phyloP scores from a whole-genome alignment of 2,113 vertebrate species.

The Chloroceryle aenea region DNA sequence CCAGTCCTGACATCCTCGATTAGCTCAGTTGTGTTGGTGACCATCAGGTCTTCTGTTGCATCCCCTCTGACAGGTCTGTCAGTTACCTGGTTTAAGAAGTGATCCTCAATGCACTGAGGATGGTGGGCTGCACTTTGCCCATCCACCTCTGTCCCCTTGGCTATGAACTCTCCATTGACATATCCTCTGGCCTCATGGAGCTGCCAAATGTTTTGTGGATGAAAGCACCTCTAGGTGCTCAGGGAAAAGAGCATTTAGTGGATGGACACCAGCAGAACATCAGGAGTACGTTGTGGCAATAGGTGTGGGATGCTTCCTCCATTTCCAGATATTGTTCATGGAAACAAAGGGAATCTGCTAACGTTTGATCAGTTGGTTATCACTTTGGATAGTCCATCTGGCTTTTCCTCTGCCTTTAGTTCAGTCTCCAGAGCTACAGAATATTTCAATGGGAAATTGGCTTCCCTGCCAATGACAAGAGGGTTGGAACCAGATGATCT shows the following conservation, averaged over 20 bases:
- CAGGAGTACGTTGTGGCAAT: neutral
- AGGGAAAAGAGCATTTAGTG: neutral
- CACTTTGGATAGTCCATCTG: conserved; percentile 6
- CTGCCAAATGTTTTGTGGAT: neutral
- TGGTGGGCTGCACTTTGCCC: neutral
- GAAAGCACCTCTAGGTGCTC: neutral
- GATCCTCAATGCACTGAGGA: neutral
- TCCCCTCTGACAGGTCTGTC: neutral
- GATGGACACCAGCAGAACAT: neutral
- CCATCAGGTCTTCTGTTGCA: no score
- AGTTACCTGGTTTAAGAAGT: neutral
- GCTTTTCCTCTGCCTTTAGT: neutral
- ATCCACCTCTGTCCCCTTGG: neutral
- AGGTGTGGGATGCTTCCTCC: neutral
- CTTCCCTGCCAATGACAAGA: no score
- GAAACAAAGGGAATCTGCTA: conserved; percentile 68
- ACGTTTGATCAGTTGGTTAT: conserved; percentile 70
- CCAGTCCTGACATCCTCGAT: no score
- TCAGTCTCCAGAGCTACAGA: neutral
- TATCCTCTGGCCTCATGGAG: neutral
- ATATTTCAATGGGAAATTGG: neutral
- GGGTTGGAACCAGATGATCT: no score
- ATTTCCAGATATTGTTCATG: conserved; percentile 72
- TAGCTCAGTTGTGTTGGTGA: no score
- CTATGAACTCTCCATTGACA: neutral